A percentile compares a stretch with the other conserved stretches of the same genome.
Evolutionary conservation across 92 coral and sea anemone species (phyloP).

Genomic region (Zoanthus solanderi): DNA sequence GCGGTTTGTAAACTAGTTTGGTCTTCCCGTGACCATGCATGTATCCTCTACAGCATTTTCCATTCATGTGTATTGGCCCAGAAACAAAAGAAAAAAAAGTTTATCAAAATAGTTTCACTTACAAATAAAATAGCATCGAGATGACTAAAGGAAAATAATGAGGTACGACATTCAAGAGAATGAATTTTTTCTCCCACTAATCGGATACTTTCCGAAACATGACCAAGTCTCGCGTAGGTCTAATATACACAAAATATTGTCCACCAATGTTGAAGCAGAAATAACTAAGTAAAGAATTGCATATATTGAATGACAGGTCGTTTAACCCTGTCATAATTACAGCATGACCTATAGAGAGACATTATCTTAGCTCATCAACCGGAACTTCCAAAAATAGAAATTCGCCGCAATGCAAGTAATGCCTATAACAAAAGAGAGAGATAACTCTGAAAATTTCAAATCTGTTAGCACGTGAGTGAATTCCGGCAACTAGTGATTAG

Average conservation of each 20-base stretch:
- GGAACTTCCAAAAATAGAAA: slow-evolving; percentile 45
- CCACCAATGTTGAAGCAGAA: slow-evolving; percentile 17
- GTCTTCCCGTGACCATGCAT: slow-evolving; percentile 30
- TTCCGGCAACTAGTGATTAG: neutral
- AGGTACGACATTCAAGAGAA: neutral
- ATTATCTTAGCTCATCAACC: slow-evolving; percentile 16
- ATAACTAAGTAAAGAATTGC: slow-evolving; percentile 9
- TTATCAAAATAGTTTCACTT: neutral
- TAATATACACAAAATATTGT: slow-evolving; percentile 38
- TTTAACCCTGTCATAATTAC: slow-evolving; percentile 32
- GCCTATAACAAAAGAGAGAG: neutral
- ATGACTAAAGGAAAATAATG: neutral
- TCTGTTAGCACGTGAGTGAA: neutral
- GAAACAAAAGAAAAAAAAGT: neutral
- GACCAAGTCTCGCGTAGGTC: slow-evolving; percentile 31
- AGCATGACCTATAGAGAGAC: neutral
- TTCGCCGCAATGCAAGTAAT: neutral
- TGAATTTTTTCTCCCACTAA: neutral
- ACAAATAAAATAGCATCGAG: neutral
- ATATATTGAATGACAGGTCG: slow-evolving; percentile 20
- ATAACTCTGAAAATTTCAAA: slow-evolving; percentile 23
- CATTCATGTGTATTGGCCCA: slow-evolving; percentile 37
- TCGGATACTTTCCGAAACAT: slow-evolving; percentile 21
- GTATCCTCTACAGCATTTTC: slow-evolving; percentile 22
- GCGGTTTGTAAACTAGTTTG: slow-evolving; percentile 24